These are phyloP conservation scores for Tinea trinotella DNA, from an alignment of 2,888 invertebrate species.

Conservation along the genomic window DNA sequence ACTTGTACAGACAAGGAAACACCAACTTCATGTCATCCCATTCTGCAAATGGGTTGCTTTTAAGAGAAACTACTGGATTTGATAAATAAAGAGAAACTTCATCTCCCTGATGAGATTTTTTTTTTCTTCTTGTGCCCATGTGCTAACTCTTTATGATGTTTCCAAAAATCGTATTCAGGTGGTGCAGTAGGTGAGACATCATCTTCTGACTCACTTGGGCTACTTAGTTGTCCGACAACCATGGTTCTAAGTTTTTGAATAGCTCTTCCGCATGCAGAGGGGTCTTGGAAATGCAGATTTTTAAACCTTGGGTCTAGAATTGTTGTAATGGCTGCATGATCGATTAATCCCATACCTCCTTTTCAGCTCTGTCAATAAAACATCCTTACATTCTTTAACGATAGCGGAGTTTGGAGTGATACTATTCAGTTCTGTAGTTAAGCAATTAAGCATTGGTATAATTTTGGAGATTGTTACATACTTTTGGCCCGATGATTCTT, in stretches of 20 bases:
- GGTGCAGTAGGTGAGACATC: slow-evolving; percentile 27
- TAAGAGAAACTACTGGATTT: slow-evolving; percentile 27
- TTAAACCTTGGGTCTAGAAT: slow-evolving; percentile 29
- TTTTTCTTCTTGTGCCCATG: slow-evolving; percentile 25
- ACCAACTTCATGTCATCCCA: slow-evolving; percentile 30
- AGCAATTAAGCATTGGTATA: slow-evolving; percentile 31
- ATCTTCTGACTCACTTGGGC: slow-evolving; percentile 28
- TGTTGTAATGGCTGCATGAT: slow-evolving; percentile 26
- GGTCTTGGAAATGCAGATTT: slow-evolving; percentile 30
- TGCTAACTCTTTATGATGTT: slow-evolving; percentile 31
- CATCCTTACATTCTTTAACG: slow-evolving; percentile 26
- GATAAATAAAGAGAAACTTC: slow-evolving; percentile 29
- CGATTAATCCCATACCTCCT: slow-evolving; percentile 27
- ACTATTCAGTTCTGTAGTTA: slow-evolving; percentile 28
- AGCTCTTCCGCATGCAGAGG: slow-evolving; percentile 27
- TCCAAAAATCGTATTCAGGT: slow-evolving; percentile 30
- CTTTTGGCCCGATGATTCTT: slow-evolving; percentile 29
- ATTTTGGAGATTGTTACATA: slow-evolving; percentile 30
- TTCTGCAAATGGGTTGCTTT: slow-evolving; percentile 30
- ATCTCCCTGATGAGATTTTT: slow-evolving; percentile 29
- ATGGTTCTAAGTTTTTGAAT: slow-evolving; percentile 24
- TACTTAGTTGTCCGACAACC: slow-evolving; percentile 24
- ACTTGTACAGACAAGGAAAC: slow-evolving; percentile 29
- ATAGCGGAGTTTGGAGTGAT: slow-evolving; percentile 27
- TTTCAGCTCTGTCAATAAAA: slow-evolving; percentile 26